These are phyloP conservation scores for Scartelaos histophorus DNA, from an alignment of 2,113 vertebrate species.

Conservation along the genomic window DNA sequence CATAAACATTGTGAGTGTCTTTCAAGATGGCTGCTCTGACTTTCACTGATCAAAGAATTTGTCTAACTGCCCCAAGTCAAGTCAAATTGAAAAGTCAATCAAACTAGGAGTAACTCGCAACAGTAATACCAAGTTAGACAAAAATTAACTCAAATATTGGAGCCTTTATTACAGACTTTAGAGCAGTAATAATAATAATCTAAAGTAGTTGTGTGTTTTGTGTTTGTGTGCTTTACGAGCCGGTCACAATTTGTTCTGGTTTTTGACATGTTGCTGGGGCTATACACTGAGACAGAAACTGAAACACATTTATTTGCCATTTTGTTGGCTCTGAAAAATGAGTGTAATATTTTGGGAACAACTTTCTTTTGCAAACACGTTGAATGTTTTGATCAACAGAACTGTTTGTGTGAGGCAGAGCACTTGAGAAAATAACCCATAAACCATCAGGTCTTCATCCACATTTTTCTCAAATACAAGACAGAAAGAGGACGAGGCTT, in stretches of 20 bases:
- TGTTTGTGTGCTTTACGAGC: background rate
- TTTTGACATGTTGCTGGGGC: background rate
- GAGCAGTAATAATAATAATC: too few relatives aligned
- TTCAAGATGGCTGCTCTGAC: too few relatives aligned
- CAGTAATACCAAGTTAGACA: too few relatives aligned
- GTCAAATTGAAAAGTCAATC: too few relatives aligned
- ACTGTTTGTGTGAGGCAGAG: background rate
- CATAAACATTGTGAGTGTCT: too few relatives aligned
- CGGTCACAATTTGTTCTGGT: background rate
- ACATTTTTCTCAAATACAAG: background rate
- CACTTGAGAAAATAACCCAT: background rate
- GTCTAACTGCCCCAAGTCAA: too few relatives aligned
- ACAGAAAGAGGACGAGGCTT: slow-evolving; percentile 11
- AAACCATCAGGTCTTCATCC: background rate
- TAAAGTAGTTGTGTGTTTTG: background rate
- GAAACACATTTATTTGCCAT: background rate
- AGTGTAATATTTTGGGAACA: background rate
- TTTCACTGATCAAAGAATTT: too few relatives aligned
- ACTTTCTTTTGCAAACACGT: background rate
- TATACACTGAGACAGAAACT: background rate
- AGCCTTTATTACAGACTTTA: too few relatives aligned
- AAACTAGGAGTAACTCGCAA: too few relatives aligned
- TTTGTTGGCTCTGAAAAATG: background rate
- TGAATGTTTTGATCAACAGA: background rate
- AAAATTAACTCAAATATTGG: too few relatives aligned